Percentiles rank a stretch among this genome's conserved stretches.
phyloP scores from a whole-genome alignment of 2,888 invertebrate species.

The Eilema depressum region DNA sequence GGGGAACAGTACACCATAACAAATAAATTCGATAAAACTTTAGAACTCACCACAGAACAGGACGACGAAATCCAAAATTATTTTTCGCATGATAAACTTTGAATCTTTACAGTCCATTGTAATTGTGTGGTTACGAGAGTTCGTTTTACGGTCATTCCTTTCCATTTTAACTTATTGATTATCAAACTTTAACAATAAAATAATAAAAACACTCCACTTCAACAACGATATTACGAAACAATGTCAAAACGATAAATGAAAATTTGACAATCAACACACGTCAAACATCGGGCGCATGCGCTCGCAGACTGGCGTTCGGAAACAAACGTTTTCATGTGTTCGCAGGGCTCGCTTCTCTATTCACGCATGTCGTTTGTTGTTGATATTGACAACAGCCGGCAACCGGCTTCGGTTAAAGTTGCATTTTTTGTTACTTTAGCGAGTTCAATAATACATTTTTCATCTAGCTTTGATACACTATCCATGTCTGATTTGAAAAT shows the following conservation, averaged over 20 bases:
- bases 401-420: constrained; percentile 19
- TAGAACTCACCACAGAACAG: constrained; percentile 89
- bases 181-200: constrained; percentile 46
- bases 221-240: constrained; percentile 71
- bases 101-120: constrained; percentile 85
- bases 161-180: constrained; percentile 70
- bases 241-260: constrained; percentile 56
- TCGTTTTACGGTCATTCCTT: constrained; percentile 76
- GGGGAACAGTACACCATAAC: not conserved
- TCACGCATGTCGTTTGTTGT: constrained; percentile 33
- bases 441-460: not conserved
- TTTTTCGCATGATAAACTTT: constrained; percentile 88
- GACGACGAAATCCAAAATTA: constrained; percentile 89
- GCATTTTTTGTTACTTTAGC: not conserved
- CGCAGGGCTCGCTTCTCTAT: constrained; percentile 41
- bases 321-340: constrained; percentile 39
- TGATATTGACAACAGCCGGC: constrained; percentile 37
- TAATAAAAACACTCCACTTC: constrained; percentile 58
- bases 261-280: constrained; percentile 59
- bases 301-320: constrained; percentile 74
- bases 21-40: constrained; percentile 20
- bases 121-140: constrained; percentile 73
- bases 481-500: no score
- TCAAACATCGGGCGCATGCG: constrained; percentile 79
- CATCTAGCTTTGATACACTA: not conserved